phyloP scores from a whole-genome alignment of 1,140 invertebrate genomes.

The Agrilus planipennis region DNA sequence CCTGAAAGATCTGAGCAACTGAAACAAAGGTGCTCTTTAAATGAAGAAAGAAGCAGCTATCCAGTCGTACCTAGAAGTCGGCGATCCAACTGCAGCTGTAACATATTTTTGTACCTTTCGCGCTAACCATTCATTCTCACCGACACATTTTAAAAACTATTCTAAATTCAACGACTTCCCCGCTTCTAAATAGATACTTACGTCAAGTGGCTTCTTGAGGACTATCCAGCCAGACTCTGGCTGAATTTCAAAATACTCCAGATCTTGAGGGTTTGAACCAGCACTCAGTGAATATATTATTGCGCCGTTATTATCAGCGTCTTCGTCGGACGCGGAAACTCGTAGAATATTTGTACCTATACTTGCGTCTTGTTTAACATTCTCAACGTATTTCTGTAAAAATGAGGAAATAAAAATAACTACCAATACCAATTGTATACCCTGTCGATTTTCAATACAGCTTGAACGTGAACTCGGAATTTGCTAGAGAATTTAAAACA shows the following conservation, averaged over 20 bases:
- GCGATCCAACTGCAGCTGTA: slow-evolving; percentile 14
- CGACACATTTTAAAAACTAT: too few species aligned
- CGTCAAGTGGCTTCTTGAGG: slow-evolving; percentile 84
- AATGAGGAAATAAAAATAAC: slow-evolving; percentile 2
- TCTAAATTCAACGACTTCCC: too few species aligned
- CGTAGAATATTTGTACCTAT: slow-evolving; percentile 88
- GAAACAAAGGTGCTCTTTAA: slow-evolving; percentile 38
- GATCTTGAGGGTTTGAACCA: slow-evolving; percentile 69
- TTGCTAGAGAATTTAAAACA: too few species aligned
- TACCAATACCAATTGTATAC: too few species aligned
- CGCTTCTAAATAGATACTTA: slow-evolving; percentile 60
- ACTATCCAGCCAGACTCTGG: slow-evolving; percentile 94
- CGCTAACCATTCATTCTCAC: too few species aligned
- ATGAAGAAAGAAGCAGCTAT: slow-evolving; percentile 36
- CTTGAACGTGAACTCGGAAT: too few species aligned
- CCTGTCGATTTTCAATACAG: too few species aligned
- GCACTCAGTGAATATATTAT: slow-evolving; percentile 83
- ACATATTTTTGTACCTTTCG: too few species aligned
- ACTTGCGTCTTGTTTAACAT: slow-evolving; percentile 92
- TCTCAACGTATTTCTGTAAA: slow-evolving; percentile 85
- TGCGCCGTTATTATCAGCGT: slow-evolving; percentile 92
- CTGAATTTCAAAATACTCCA: slow-evolving; percentile 92
- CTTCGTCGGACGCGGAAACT: slow-evolving; percentile 89
- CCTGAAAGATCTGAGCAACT: slow-evolving; percentile 32
- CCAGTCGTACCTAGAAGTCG: slow-evolving; percentile 32